phyloP scores from a whole-genome alignment of 2,797 vertebrate species.

The Scomberomorus guttatus region DNA sequence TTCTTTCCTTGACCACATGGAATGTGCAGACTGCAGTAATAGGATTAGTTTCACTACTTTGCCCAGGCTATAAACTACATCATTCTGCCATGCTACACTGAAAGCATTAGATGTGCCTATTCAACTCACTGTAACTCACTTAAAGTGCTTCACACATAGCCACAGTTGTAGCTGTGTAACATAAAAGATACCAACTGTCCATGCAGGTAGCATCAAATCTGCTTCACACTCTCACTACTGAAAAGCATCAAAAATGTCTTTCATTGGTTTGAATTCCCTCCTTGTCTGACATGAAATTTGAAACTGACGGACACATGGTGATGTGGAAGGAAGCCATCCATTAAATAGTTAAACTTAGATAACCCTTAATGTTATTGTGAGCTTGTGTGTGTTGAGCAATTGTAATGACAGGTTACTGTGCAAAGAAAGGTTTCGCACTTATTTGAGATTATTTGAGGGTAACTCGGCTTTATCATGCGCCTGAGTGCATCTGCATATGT shows the following conservation, averaged over 20 bases:
- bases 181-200: not conserved
- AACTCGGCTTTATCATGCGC: not conserved
- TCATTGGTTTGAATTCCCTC: not conserved
- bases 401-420: not conserved
- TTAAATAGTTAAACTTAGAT: not conserved
- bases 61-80: constrained; percentile 39
- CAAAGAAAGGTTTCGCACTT: not conserved
- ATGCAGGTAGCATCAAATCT: not conserved
- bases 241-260: not conserved
- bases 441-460: not conserved
- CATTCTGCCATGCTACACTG: constrained; percentile 33
- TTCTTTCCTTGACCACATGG: constrained; percentile 42
- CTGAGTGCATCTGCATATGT: not conserved
- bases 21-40: constrained; percentile 61
- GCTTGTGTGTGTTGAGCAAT: not conserved
- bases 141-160: not conserved
- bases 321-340: not conserved
- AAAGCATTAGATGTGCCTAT: constrained; percentile 33
- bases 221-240: not conserved
- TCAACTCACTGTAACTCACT: constrained; percentile 24
- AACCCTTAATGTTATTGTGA: too few relatives aligned
- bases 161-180: constrained; percentile 3
- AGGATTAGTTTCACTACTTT: constrained; percentile 66
- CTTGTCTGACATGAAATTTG: constrained; percentile 13
- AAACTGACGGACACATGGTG: not conserved